Evolutionary conservation across 92 coral and sea anemone species (phyloP).

Genomic region (Micromussa lordhowensis): DNA sequence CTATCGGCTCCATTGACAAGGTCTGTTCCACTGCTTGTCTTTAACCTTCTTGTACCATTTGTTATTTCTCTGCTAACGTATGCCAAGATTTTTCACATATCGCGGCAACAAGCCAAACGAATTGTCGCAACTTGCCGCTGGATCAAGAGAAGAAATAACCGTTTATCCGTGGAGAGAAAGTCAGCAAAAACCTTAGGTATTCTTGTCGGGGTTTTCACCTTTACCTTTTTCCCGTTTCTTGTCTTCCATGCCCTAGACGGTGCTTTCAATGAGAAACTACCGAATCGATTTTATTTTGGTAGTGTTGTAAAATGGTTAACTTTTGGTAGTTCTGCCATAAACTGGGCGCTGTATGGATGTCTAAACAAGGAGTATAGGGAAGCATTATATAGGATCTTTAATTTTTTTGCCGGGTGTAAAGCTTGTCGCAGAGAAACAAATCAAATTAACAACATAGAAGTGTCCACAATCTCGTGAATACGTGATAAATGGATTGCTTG

Average conservation of each 20-base stretch:
- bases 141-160: neutral
- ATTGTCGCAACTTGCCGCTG: conserved; percentile 7
- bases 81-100: conserved; percentile 48
- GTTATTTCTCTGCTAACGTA: conserved; percentile 35
- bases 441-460: neutral
- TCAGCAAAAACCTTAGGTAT: conserved; percentile 50
- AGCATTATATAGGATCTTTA: conserved; percentile 14
- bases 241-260: conserved; percentile 44
- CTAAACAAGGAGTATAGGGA: conserved; percentile 49
- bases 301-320: conserved; percentile 51
- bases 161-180: conserved; percentile 13
- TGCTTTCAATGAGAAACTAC: conserved; percentile 1
- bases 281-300: conserved; percentile 24
- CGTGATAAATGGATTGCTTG: neutral
- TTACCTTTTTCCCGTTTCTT: conserved; percentile 45
- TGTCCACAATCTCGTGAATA: conserved; percentile 9
- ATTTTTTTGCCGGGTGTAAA: conserved; percentile 10
- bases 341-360: conserved; percentile 69
- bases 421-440: neutral
- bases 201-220: conserved; percentile 58
- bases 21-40: conserved; percentile 39
- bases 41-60: conserved; percentile 48
- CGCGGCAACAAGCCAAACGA: conserved; percentile 47
- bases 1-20: conserved; percentile 26
- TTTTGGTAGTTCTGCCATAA: conserved; percentile 46